Percentiles rank a stretch among this genome's conserved stretches.
Evolutionary conservation across 1,140 invertebrate species (phyloP).

Genomic region (Monochamus saltuarius): DNA sequence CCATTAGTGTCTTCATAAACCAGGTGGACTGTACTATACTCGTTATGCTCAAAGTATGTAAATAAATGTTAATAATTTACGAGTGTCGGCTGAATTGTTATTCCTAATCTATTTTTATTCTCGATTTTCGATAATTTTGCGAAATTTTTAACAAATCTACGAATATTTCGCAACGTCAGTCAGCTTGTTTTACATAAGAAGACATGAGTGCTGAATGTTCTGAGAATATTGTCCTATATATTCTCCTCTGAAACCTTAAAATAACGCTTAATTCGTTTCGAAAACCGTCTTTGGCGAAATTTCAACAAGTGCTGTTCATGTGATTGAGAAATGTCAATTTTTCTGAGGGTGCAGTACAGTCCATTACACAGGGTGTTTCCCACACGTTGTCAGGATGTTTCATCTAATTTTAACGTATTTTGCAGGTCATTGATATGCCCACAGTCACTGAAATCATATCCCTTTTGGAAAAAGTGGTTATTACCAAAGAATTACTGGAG

Average conservation of each 20-base stretch:
- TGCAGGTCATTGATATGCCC: conserved; percentile 92
- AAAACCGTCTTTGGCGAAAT: background rate
- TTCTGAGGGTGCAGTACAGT: conserved; percentile 27
- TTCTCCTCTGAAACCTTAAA: conserved; percentile 3
- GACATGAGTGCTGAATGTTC: conserved; percentile 29
- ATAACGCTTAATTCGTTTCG: conserved; percentile 9
- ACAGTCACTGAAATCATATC: conserved; percentile 89
- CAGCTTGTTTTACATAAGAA: conserved; percentile 38
- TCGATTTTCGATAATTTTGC: conserved; percentile 14
- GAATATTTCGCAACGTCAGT: conserved; percentile 37
- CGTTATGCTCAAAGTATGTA: conserved; percentile 19
- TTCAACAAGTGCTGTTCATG: conserved; percentile 22
- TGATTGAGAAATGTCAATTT: conserved; percentile 19
- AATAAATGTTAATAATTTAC: conserved; percentile 26
- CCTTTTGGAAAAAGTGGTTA: conserved; percentile 86
- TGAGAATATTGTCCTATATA: conserved; percentile 23
- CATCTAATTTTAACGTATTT: conserved; percentile 40
- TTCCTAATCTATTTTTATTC: conserved; percentile 12
- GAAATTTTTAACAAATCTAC: conserved; percentile 19
- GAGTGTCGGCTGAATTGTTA: conserved; percentile 12
- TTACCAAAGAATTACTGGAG: conserved; percentile 94
- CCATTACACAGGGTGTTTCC: conserved; percentile 25
- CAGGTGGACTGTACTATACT: conserved; percentile 42
- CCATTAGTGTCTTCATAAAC: conserved; percentile 31
- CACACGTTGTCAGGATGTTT: conserved; percentile 8